Evolutionary conservation across 2,888 invertebrate species (phyloP), one percentile per base, ranked within the genome.

Genomic region (Dione juno): DNA sequence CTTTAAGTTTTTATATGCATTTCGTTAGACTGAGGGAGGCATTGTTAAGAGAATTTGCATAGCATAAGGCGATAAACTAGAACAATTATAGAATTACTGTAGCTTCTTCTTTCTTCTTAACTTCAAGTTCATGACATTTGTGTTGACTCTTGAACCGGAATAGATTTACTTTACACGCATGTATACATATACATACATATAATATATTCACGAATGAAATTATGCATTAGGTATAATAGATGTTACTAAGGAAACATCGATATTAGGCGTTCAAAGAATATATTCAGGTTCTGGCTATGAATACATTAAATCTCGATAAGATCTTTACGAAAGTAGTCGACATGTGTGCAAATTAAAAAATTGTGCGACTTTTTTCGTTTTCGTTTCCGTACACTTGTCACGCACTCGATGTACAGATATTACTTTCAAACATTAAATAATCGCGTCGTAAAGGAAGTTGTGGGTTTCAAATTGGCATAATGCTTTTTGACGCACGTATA

Each of bases 381-480:
- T 53, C 70, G 74, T 80, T 28, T 28, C 78, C 81, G 79, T 77
- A 84, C 80, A 80, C 80, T 79, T 86, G 85, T 83, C 87, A 89
- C 89, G 84, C 87, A 86, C 82, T 83, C 82, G 77, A 76, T 73
- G 72, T 74, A 72, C 58, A 74, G 76, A 76, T 75, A 77, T 77
- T 76, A 73, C 75, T 79, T 78, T 79, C 76, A 82, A 77, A 78
- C 69, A 70, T 80, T 78, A 81, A 84, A 83, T 87, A 87, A 89
- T 88, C 86, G 82, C 84, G 84, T 81, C 78, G 81, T 80, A 81
- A 81, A 90, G 89, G 89, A 90, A 90, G 88, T 90, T 84, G 88
- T 84, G 86, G 88, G 88, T 85, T 85, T 83, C 80, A 83, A 85
- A 81, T 81, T 82, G 84, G 82, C 79, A 79, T 83, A 84, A 84